These are phyloP conservation scores for Microcebus tavaratra DNA, from an alignment of 2,113 vertebrate genomes.

Conservation along the genomic window DNA sequence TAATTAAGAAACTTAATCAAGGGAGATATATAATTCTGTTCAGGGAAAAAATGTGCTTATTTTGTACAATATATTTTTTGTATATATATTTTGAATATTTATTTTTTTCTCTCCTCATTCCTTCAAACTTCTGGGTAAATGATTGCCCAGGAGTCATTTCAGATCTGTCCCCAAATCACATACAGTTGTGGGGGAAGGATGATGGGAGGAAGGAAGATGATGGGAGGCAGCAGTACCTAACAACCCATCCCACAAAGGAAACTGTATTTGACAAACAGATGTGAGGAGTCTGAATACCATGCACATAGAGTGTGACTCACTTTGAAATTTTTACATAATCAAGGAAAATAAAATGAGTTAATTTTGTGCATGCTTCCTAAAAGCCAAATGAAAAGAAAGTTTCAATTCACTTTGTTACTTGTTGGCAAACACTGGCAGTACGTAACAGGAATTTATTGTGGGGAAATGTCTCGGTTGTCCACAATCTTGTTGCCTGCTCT, in stretches of 20 bases:
- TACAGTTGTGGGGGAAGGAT: background rate
- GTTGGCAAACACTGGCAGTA: background rate
- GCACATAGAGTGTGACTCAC: background rate
- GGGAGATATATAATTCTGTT: background rate
- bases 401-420: background rate
- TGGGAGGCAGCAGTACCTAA: background rate
- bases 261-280: background rate
- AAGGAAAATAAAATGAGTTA: background rate
- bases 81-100: background rate
- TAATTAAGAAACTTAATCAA: background rate
- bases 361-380: background rate
- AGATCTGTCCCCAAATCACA: background rate
- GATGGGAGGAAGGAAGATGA: background rate
- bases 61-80: background rate
- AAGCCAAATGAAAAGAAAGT: background rate
- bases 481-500: background rate
- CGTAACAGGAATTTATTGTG: background rate
- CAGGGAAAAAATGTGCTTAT: background rate
- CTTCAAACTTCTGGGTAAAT: background rate
- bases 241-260: background rate
- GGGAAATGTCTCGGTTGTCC: background rate
- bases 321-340: background rate
- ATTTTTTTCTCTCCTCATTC: background rate
- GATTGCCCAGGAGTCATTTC: background rate
- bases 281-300: background rate